phyloP scores from a whole-genome alignment of 2,888 invertebrate species.

The Mesorhabditis belari region DNA sequence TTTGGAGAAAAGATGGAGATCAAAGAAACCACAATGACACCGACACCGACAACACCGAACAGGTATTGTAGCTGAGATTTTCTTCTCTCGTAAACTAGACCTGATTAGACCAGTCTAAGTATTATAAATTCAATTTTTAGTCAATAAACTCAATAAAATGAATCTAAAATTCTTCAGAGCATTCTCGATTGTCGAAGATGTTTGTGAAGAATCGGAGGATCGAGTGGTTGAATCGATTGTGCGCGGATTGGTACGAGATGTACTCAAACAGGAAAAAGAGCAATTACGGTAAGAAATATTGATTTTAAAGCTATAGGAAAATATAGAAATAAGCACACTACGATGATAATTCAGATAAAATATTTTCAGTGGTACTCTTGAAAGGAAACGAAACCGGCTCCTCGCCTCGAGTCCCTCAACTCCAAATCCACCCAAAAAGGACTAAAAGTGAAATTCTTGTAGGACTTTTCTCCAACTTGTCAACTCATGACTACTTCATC shows the following conservation, averaged over 20 bases:
- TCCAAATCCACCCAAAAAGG: not conserved
- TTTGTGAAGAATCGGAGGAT: conserved; percentile 15
- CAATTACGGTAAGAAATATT: conserved; percentile 15
- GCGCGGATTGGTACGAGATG: conserved; percentile 28
- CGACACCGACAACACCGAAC: conserved; percentile 23
- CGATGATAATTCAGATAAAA: not conserved
- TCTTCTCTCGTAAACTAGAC: no score
- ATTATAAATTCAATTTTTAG: not conserved
- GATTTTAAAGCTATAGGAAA: no score
- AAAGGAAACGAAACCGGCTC: not conserved
- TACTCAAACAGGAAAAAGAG: conserved; percentile 24
- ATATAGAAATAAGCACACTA: no score
- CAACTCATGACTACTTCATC: no score
- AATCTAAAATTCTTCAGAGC: no score
- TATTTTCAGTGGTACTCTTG: not conserved
- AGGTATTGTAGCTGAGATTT: no score
- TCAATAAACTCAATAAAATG: no score
- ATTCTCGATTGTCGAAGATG: conserved; percentile 22
- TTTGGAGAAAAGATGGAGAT: conserved; percentile 4
- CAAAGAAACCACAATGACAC: conserved; percentile 4
- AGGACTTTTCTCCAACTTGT: not conserved
- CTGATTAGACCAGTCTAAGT: not conserved
- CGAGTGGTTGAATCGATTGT: conserved; percentile 22
- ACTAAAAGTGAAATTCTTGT: no score
- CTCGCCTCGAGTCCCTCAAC: not conserved